Conservation (phyloP, 37 sponge, comb jelly and placozoan genomes). For the Crambe crambe region DNA sequence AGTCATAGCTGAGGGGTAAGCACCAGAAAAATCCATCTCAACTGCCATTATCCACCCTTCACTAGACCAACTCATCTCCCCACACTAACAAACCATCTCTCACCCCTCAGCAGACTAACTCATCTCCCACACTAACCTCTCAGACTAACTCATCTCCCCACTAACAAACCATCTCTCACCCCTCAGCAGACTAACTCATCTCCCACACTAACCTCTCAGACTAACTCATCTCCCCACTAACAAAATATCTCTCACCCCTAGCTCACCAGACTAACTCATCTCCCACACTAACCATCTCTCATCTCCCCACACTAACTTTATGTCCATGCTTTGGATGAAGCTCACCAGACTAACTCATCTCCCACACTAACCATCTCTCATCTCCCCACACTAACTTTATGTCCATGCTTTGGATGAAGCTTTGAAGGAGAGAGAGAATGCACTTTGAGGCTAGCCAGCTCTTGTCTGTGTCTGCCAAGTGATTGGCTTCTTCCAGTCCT, state of each 20-base stretch:
- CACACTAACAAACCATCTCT: not conserved
- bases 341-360: not conserved
- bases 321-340: not conserved
- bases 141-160: not conserved
- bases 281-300: not conserved
- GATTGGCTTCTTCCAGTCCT: not conserved
- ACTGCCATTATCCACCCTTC: too few relatives aligned
- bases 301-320: not conserved
- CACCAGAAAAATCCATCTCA: too few relatives aligned
- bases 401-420: constrained; percentile 18
- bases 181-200: not conserved
- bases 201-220: not conserved
- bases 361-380: not conserved
- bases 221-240: not conserved
- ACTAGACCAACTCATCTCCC: too few relatives aligned
- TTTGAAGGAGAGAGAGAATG: constrained; percentile 14
- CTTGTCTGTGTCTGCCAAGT: not conserved
- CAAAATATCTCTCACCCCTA: not conserved
- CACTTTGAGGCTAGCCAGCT: constrained; percentile 13
- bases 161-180: not conserved
- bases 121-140: not conserved
- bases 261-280: not conserved
- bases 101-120: too few relatives aligned
- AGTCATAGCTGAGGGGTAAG: too few relatives aligned
- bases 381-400: constrained; percentile 1